A percentile compares a stretch with the other conserved stretches of the same genome.
These are phyloP conservation scores for Slavum lentiscoides DNA, from an alignment of 2,888 invertebrate genomes.

Conservation along the genomic window DNA sequence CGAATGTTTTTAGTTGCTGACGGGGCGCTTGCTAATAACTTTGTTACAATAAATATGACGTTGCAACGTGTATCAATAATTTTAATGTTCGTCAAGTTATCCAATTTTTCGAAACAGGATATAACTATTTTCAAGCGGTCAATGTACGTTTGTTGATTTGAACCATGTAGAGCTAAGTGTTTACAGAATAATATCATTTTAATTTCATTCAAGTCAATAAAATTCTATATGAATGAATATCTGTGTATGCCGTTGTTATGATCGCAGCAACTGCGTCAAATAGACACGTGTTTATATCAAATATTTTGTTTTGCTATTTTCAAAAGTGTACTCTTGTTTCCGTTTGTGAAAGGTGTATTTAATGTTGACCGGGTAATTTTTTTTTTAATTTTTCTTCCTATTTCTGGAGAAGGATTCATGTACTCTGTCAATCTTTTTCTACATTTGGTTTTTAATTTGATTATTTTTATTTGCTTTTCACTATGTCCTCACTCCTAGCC, in stretches of 20 bases:
- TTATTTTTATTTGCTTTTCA: background rate
- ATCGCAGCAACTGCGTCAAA: background rate
- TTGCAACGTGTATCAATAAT: too few relatives aligned
- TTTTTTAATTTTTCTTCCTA: too few relatives aligned
- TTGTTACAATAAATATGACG: background rate
- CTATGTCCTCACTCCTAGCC: too few relatives aligned
- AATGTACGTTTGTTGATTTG: background rate
- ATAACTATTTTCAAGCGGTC: too few relatives aligned
- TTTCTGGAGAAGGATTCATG: too few relatives aligned
- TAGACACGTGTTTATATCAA: background rate
- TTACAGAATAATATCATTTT: constrained; percentile 3
- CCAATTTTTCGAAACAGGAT: too few relatives aligned
- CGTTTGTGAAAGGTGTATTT: background rate
- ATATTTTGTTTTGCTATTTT: background rate
- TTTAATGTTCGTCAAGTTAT: too few relatives aligned
- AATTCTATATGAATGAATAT: too few relatives aligned
- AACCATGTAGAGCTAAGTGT: background rate
- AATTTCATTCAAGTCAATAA: background rate
- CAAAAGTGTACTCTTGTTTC: background rate
- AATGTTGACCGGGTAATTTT: too few relatives aligned
- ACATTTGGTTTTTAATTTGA: background rate
- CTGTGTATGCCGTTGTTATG: background rate
- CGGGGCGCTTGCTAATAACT: background rate
- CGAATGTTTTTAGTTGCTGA: background rate
- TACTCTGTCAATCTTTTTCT: background rate